Conservation (phyloP, 1,140 invertebrate species). For the Euwallacea fornicatus region DNA sequence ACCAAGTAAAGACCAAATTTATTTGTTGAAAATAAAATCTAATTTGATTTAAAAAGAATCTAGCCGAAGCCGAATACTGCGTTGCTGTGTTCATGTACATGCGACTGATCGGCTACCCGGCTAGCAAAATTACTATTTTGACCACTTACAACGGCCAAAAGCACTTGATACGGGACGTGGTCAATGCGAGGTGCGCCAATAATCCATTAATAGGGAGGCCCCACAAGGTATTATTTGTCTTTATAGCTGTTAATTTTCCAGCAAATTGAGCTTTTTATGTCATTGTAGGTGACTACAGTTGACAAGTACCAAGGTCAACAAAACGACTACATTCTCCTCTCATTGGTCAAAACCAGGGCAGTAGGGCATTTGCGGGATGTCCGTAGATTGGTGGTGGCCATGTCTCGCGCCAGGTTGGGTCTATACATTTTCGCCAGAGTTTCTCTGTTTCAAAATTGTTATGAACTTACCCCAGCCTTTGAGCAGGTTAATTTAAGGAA, state of each 20-base stretch:
- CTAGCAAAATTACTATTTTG: constrained; percentile 97
- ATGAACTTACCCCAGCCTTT: constrained; percentile 94
- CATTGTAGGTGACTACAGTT: constrained; percentile 78
- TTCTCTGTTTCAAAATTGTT: constrained; percentile 92
- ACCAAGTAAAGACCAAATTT: constrained; percentile 68
- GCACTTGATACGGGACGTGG: constrained; percentile 94
- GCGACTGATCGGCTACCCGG: constrained; percentile 95
- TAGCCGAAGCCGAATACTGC: constrained; percentile 98
- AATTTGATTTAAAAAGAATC: constrained; percentile 62
- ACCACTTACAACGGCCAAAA: constrained; percentile 99
- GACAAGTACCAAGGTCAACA: constrained; percentile 99
- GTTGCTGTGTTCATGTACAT: constrained; percentile 99
- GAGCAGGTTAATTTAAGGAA: constrained; percentile 66
- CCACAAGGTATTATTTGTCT: constrained; percentile 71
- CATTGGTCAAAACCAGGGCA: constrained; percentile 91
- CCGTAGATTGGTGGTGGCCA: constrained; percentile 93
- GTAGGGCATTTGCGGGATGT: constrained; percentile 97
- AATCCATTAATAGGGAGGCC: constrained; percentile 97
- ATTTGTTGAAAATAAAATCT: not conserved
- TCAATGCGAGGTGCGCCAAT: constrained; percentile 89
- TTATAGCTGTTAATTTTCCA: constrained; percentile 3
- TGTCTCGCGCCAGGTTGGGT: constrained; percentile 96
- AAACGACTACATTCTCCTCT: constrained; percentile 97
- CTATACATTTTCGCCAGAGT: constrained; percentile 95
- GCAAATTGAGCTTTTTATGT: not conserved